Evolutionary conservation across 2,797 vertebrate genomes (phyloP).

Genomic region (Setipinna tenuifilis): DNA sequence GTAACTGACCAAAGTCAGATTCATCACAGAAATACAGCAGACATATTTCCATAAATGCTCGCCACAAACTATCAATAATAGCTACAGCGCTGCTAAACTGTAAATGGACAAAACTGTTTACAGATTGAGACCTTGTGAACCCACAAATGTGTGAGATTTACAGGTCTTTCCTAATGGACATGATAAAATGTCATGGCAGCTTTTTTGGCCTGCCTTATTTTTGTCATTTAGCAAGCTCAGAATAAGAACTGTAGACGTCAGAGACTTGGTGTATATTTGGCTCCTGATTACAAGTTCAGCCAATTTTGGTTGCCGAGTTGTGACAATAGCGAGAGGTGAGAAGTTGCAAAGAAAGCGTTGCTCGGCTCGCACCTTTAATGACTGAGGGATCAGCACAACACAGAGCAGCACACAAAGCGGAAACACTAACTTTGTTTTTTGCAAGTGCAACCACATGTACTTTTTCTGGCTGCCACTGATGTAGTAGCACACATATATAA

Average conservation of each 20-base stretch:
- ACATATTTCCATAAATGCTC: background rate
- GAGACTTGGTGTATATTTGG: background rate
- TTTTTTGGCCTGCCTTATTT: background rate
- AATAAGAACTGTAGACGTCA: slow-evolving; percentile 1
- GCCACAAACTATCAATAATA: background rate
- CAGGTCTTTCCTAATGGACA: background rate
- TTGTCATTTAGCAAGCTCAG: background rate
- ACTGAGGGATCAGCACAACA: background rate
- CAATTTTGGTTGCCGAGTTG: background rate
- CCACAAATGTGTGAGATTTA: background rate
- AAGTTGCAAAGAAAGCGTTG: background rate
- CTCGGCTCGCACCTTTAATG: slow-evolving; percentile 9
- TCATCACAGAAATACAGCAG: background rate
- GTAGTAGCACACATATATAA: slow-evolving; percentile 44
- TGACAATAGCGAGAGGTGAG: background rate
- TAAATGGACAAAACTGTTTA: background rate
- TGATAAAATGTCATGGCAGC: background rate
- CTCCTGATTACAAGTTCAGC: background rate
- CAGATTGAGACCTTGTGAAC: background rate
- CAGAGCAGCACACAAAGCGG: slow-evolving; percentile 16
- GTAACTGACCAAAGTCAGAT: background rate
- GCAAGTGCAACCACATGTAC: slow-evolving; percentile 37
- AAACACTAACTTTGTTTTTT: slow-evolving; percentile 32
- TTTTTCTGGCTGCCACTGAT: slow-evolving; percentile 39
- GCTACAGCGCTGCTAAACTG: background rate